A percentile compares a stretch with the other conserved stretches of the same genome.
These are phyloP conservation scores for Enteromius trimaculatus DNA, from an alignment of 2,797 vertebrate genomes.

Conservation along the genomic window DNA sequence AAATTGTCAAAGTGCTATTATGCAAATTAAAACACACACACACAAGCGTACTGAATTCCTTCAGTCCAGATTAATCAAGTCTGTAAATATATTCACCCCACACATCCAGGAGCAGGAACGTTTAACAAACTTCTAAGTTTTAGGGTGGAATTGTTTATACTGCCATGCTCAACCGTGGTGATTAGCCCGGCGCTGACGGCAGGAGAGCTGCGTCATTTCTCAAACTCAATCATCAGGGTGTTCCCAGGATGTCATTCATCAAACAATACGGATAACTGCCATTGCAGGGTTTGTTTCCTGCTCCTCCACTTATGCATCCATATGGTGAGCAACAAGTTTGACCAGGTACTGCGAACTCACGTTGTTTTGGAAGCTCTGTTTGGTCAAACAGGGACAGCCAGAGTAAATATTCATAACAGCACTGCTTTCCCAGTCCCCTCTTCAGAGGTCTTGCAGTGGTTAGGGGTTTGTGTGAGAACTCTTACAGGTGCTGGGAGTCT, in stretches of 20 bases:
- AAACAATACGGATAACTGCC: slow-evolving; percentile 37
- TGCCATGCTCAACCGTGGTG: slow-evolving; percentile 41
- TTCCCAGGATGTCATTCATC: slow-evolving; percentile 45
- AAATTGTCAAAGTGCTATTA: not conserved
- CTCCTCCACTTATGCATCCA: not conserved
- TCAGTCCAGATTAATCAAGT: slow-evolving; percentile 46
- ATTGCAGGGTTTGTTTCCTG: slow-evolving; percentile 29
- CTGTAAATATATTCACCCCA: slow-evolving; percentile 37
- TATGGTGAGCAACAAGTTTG: slow-evolving; percentile 25
- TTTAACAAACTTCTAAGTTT: slow-evolving; percentile 57
- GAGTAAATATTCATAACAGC: slow-evolving; percentile 20
- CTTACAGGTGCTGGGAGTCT: slow-evolving; percentile 40
- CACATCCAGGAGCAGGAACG: slow-evolving; percentile 51
- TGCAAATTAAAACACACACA: not conserved
- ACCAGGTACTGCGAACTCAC: slow-evolving; percentile 1
- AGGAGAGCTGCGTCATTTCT: slow-evolving; percentile 46
- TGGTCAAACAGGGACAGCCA: not conserved
- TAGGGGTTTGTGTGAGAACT: slow-evolving; percentile 46
- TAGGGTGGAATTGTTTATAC: slow-evolving; percentile 60
- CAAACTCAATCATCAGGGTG: slow-evolving; percentile 32
- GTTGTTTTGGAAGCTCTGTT: not conserved
- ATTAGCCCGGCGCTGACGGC: slow-evolving; percentile 50
- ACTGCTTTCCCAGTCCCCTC: not conserved
- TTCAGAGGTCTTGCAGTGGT: not conserved
- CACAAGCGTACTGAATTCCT: not conserved